phyloP scores from a whole-genome alignment of 2,888 invertebrate species.

The Synanthedon vespiformis region DNA sequence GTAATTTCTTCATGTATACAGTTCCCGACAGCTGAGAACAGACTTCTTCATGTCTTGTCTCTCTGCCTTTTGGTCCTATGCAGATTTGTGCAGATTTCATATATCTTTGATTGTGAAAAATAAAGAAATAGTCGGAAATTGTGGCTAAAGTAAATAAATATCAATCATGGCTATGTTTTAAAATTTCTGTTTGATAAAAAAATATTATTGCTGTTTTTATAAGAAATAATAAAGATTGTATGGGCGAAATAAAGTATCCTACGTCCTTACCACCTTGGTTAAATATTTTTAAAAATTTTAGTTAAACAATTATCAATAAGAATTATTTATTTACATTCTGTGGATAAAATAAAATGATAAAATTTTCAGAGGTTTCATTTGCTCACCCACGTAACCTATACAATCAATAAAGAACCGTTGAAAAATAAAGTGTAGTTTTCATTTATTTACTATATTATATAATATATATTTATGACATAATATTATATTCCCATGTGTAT shows the following conservation, averaged over 20 bases:
- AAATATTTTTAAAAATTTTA: neutral
- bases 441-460: conserved; percentile 32
- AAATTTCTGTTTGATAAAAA: no score
- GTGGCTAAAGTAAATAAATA: no score
- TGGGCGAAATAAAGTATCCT: neutral
- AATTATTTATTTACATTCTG: neutral
- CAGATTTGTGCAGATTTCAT: no score
- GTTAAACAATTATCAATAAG: neutral
- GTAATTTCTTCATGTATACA: no score
- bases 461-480: neutral
- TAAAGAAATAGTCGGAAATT: no score
- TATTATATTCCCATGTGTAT: conserved; percentile 12
- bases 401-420: conserved; percentile 54
- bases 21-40: no score
- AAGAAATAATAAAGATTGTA: neutral
- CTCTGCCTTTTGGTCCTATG: no score
- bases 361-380: conserved; percentile 62
- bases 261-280: conserved; percentile 1
- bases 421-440: conserved; percentile 59
- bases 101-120: no score
- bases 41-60: no score
- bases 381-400: conserved; percentile 43
- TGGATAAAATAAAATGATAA: conserved; percentile 41
- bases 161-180: no score
- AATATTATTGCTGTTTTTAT: no score